Conservation (phyloP, 2,888 invertebrate species). For the Eupithecia vulgata region DNA sequence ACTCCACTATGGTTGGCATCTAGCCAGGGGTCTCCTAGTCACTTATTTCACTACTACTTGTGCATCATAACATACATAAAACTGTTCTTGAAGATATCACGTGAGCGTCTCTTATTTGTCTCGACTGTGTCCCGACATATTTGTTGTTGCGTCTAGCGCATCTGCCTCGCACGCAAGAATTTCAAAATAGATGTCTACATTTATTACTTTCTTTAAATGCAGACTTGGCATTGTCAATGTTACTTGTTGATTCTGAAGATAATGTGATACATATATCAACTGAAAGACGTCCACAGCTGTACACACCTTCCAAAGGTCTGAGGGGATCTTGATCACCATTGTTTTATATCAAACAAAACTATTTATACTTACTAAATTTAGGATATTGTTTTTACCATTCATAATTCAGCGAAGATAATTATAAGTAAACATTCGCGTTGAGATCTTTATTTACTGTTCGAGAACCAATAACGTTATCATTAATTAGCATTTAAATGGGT, state of each 20-base stretch:
- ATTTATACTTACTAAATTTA: not conserved
- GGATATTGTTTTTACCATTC: not conserved
- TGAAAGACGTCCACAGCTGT: not conserved
- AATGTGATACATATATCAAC: not conserved
- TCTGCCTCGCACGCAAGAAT: constrained; percentile 19
- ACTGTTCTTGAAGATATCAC: not conserved
- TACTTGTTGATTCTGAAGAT: not conserved
- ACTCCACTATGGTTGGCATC: constrained; percentile 52
- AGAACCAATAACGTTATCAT: constrained; percentile 27
- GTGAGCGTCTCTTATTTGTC: constrained; percentile 39
- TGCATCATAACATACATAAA: constrained; percentile 51
- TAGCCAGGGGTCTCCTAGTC: constrained; percentile 54
- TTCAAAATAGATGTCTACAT: constrained; percentile 38
- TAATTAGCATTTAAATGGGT: constrained; percentile 27
- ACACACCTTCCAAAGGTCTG: not conserved
- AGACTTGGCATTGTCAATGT: not conserved
- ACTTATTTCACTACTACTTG: constrained; percentile 43
- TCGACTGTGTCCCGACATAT: constrained; percentile 50
- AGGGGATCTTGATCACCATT: not conserved
- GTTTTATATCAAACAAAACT: not conserved
- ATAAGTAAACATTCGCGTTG: not conserved
- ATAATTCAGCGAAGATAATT: not conserved
- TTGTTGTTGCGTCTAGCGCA: constrained; percentile 37
- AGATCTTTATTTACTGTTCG: constrained; percentile 15
- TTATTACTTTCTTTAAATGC: not conserved